phyloP scores from a whole-genome alignment of 2,113 vertebrate species.

The Eurystomus gularis region DNA sequence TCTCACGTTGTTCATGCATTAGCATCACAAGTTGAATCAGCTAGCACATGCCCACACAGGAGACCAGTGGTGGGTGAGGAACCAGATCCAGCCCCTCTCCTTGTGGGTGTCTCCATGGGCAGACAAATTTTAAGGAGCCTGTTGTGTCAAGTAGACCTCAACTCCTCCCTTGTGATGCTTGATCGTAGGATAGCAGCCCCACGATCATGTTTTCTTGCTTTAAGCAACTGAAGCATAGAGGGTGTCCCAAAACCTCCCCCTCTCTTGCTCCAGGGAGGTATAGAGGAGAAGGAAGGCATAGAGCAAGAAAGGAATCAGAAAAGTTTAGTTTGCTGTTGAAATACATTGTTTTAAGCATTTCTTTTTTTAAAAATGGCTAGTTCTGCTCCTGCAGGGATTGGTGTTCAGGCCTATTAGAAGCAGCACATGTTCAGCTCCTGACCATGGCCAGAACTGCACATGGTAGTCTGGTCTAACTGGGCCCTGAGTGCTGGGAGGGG shows the following conservation, averaged over 20 bases:
- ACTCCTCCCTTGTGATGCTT: not conserved
- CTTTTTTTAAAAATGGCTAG: not conserved
- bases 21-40: not conserved
- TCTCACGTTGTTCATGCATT: not conserved
- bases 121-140: not conserved
- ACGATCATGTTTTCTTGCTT: not conserved
- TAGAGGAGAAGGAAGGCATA: not conserved
- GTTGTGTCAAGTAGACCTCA: not conserved
- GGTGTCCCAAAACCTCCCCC: not conserved
- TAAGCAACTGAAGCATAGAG: not conserved
- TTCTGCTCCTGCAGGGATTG: not conserved
- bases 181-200: fast-evolving
- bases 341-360: not conserved
- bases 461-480: fast-evolving
- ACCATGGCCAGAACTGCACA: not conserved
- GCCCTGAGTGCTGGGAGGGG: not conserved
- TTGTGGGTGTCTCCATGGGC: not conserved
- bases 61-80: not conserved
- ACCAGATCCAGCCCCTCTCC: not conserved
- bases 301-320: not conserved
- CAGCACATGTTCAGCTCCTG: not conserved
- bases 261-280: not conserved
- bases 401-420: not conserved
- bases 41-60: not conserved
- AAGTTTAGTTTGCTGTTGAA: not conserved